Evolutionary conservation across 2,113 vertebrate species (phyloP).

Genomic region (Callipepla squamata): DNA sequence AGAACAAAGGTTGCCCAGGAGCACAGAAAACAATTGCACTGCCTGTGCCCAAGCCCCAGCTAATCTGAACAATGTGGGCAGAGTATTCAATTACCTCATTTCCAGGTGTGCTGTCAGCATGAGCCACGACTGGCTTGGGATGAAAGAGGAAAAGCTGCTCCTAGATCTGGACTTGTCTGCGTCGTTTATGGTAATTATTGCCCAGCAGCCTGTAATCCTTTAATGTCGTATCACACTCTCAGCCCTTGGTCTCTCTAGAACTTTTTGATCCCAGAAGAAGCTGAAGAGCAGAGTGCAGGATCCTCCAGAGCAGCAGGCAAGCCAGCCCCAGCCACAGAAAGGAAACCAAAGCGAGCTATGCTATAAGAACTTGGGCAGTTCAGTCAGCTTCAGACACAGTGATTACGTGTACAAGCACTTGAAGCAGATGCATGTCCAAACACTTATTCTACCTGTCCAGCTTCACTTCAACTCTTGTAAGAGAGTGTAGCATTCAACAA

Average conservation of each 20-base stretch:
- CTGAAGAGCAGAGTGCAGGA: background rate
- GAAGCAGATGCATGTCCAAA: background rate
- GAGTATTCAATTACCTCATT: slow-evolving; percentile 57
- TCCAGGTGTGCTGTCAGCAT: slow-evolving; percentile 60
- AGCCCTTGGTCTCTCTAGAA: background rate
- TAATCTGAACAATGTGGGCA: slow-evolving; percentile 43
- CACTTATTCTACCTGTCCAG: background rate
- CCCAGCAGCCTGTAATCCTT: slow-evolving; percentile 8
- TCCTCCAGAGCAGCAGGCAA: background rate
- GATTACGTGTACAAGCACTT: background rate
- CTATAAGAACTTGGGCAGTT: background rate
- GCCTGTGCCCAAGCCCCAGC: background rate
- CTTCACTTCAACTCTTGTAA: background rate
- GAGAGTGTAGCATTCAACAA: background rate
- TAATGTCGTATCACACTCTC: background rate
- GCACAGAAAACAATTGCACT: background rate
- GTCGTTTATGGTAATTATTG: slow-evolving; percentile 4
- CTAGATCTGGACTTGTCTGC: slow-evolving; percentile 32
- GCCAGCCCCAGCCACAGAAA: background rate
- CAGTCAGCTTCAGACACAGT: background rate
- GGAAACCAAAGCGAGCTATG: background rate
- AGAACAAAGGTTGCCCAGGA: slow-evolving; percentile 56
- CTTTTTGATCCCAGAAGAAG: background rate
- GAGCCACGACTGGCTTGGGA: slow-evolving; percentile 43
- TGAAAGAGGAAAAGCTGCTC: slow-evolving; percentile 40